Percentiles rank a stretch among this genome's conserved stretches.
phyloP scores from a whole-genome alignment of 2,113 vertebrate species.

The Urocolius indicus region DNA sequence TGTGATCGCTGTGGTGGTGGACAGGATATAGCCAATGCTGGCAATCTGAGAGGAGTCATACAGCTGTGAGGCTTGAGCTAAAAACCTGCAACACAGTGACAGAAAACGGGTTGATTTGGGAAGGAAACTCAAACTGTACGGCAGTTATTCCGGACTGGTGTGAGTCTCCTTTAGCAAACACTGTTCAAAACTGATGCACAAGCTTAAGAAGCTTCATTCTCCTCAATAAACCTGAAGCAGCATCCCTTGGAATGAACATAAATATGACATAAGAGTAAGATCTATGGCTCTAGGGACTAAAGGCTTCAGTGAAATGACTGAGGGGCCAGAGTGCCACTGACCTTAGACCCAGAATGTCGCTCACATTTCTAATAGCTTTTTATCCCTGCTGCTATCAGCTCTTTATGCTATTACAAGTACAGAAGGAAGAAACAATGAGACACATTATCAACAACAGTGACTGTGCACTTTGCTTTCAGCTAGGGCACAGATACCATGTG shows the following conservation, averaged over 20 bases:
- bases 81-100: slow-evolving; percentile 80
- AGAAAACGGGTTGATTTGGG: background rate
- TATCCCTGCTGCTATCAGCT: background rate
- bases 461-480: background rate
- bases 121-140: background rate
- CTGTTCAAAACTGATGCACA: background rate
- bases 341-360: background rate
- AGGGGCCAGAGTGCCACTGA: background rate
- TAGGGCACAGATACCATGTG: background rate
- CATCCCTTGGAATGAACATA: background rate
- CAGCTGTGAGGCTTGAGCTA: slow-evolving; percentile 89
- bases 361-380: background rate
- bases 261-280: background rate
- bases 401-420: background rate
- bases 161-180: background rate
- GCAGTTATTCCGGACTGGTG: too few relatives aligned
- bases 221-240: background rate
- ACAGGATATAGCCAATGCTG: slow-evolving; percentile 91
- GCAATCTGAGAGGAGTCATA: slow-evolving; percentile 90
- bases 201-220: background rate
- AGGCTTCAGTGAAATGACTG: background rate
- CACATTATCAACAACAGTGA: background rate
- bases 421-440: background rate
- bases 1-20: slow-evolving; percentile 84
- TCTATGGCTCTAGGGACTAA: background rate